phyloP scores from a whole-genome alignment of 2,113 vertebrate genomes.

The Actenoides lindsayi region DNA sequence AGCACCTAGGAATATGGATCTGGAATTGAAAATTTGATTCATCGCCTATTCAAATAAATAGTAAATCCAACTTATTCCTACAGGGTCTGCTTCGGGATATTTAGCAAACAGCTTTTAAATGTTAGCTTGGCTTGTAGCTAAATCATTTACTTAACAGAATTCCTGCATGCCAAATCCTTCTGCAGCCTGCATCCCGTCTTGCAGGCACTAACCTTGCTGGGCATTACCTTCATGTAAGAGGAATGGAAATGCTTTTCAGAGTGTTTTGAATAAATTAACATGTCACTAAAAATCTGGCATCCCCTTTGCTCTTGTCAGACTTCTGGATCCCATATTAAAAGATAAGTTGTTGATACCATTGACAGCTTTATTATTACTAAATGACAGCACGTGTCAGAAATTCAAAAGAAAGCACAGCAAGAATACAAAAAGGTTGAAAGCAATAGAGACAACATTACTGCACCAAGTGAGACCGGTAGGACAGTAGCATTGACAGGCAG shows the following conservation, averaged over 20 bases:
- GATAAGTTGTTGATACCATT: background rate
- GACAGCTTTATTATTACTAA: constrained; percentile 37
- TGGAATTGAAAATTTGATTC: background rate
- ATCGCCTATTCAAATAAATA: constrained; percentile 13
- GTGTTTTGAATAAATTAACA: background rate
- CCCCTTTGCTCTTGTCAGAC: background rate
- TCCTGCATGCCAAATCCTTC: background rate
- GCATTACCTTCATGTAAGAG: background rate
- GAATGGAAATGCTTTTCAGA: background rate
- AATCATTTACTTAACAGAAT: background rate
- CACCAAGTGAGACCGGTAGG: background rate
- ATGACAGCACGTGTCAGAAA: constrained; percentile 31
- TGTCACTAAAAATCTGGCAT: background rate
- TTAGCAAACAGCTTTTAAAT: background rate
- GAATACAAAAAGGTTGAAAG: constrained; percentile 25
- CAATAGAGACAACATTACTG: background rate
- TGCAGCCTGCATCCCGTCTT: background rate
- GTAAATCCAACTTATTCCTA: background rate
- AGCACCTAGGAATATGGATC: background rate
- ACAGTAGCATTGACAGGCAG: background rate
- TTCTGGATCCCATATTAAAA: background rate
- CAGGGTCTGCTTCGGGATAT: background rate
- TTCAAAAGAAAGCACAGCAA: background rate
- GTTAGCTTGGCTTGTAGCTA: background rate
- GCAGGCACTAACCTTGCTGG: background rate